These are phyloP conservation scores for Drosophila falleni DNA, from an alignment of 2,888 invertebrate genomes.

Conservation along the genomic window DNA sequence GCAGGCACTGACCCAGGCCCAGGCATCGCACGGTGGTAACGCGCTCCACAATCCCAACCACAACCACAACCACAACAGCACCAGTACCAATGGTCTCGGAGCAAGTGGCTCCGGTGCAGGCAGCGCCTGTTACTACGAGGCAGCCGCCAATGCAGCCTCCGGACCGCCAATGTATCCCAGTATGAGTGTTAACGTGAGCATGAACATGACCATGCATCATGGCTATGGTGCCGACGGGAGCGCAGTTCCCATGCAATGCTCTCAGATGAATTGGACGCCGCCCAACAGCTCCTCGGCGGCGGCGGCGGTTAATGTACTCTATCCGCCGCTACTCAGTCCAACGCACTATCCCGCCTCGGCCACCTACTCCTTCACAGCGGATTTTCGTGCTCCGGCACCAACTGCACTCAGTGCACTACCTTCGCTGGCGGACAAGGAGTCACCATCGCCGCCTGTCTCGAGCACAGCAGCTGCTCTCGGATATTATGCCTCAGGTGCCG, in stretches of 20 bases:
- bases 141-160: constrained; percentile 60
- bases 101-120: constrained; percentile 36
- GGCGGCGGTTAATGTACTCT: constrained; percentile 88
- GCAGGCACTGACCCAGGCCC: constrained; percentile 73
- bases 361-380: constrained; percentile 93
- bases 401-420: constrained; percentile 86
- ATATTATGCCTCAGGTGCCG: constrained; percentile 83
- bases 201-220: constrained; percentile 99
- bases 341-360: constrained; percentile 89
- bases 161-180: constrained; percentile 91
- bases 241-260: constrained; percentile 87
- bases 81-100: constrained; percentile 44
- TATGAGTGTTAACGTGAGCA: constrained; percentile 97
- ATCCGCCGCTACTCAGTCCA: constrained; percentile 89
- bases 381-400: constrained; percentile 88
- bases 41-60: constrained; percentile 66
- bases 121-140: constrained; percentile 83
- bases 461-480: constrained; percentile 77
- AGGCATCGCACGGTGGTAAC: constrained; percentile 74
- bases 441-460: constrained; percentile 74
- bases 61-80: constrained; percentile 42
- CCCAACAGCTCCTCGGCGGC: constrained; percentile 87
- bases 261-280: constrained; percentile 91
- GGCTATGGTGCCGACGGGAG: constrained; percentile 87
- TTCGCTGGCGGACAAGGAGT: constrained; percentile 76